Evolutionary conservation across 2,888 invertebrate species (phyloP).

Genomic region (Drosophila quinaria): DNA sequence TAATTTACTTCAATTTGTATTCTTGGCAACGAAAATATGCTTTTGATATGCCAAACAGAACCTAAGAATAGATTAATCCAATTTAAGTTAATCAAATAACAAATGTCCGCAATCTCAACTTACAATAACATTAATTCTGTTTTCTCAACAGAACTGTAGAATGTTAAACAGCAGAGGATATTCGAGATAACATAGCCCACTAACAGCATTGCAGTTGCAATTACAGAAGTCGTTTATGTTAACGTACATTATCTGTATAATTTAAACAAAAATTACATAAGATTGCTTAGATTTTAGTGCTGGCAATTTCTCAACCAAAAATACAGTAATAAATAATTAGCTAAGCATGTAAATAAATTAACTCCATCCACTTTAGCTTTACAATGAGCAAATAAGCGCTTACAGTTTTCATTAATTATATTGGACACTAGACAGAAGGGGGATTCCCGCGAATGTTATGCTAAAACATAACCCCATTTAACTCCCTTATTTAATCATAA

Average conservation of each 20-base stretch:
- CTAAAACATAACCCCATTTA: constrained; percentile 65
- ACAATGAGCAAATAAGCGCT: constrained; percentile 22
- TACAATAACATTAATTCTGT: neutral
- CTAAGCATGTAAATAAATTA: constrained; percentile 13
- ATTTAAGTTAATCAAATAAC: neutral
- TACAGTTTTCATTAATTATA: constrained; percentile 59
- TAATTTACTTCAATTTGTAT: constrained; percentile 25
- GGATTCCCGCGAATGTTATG: constrained; percentile 18
- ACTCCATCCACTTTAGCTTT: neutral
- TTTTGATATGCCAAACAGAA: constrained; percentile 1
- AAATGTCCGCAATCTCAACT: neutral
- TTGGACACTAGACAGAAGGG: neutral
- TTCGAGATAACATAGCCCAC: neutral
- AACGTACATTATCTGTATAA: neutral
- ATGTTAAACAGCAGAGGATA: neutral
- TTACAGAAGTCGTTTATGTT: neutral
- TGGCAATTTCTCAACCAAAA: neutral
- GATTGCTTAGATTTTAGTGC: neutral
- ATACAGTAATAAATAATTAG: neutral
- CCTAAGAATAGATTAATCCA: neutral
- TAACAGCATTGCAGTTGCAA: neutral
- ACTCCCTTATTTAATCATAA: constrained; percentile 69
- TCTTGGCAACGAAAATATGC: constrained; percentile 5
- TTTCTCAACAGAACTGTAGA: neutral
- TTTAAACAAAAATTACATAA: neutral